Percentiles rank a stretch among this genome's conserved stretches.
Conservation (phyloP, 2,888 invertebrate species). For the Pasiphila rectangulata region DNA sequence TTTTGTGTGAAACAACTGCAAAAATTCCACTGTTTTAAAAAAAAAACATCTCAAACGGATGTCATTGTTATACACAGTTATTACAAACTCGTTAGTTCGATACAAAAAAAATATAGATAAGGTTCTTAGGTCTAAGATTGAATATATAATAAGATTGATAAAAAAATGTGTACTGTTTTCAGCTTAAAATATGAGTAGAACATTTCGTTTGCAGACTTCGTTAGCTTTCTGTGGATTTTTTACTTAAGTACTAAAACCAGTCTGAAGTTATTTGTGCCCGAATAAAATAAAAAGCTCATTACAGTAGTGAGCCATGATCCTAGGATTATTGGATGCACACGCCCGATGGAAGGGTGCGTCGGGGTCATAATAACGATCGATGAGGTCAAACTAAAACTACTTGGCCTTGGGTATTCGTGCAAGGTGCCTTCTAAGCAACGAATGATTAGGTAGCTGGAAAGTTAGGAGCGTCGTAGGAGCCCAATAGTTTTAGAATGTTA, state of each 20-base stretch:
- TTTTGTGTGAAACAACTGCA: too few species aligned
- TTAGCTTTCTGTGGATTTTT: neutral
- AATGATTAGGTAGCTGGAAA: constrained; percentile 6
- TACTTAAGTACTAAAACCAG: too few species aligned
- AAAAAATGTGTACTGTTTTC: too few species aligned
- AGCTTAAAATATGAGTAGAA: too few species aligned
- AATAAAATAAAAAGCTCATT: constrained; percentile 1
- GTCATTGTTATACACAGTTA: too few species aligned
- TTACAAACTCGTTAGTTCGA: too few species aligned
- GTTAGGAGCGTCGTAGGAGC: neutral
- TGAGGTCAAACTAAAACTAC: constrained; percentile 51
- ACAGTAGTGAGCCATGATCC: constrained; percentile 2
- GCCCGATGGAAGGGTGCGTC: constrained; percentile 35
- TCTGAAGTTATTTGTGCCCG: neutral
- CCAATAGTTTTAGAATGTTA: neutral
- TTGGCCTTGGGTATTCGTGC: constrained; percentile 44
- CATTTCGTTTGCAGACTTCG: too few species aligned
- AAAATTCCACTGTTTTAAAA: too few species aligned
- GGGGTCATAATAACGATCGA: constrained; percentile 55
- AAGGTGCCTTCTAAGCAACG: constrained; percentile 15
- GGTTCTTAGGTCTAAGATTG: too few species aligned
- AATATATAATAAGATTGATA: too few species aligned
- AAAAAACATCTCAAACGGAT: too few species aligned
- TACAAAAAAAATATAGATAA: too few species aligned
- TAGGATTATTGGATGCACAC: constrained; percentile 22